Evolutionary conservation across 2,888 invertebrate genomes (phyloP), one percentile per base, ranked within the genome.

Genomic region (Erannis defoliaria): DNA sequence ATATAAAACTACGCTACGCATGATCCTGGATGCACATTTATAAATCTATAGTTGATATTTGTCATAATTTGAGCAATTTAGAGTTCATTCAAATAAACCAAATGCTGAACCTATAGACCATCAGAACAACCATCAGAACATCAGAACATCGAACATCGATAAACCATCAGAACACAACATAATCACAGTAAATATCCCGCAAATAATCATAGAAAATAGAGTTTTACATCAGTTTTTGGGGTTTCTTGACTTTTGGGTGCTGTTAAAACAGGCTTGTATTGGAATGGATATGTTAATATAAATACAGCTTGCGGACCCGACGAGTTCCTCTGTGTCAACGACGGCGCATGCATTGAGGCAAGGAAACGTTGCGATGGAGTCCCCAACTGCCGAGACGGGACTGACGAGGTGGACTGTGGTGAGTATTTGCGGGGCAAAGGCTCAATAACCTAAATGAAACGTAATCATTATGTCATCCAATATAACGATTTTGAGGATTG

Each of bases 361-460:
- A 76, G 88, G 60, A 93, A 93, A 77, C 89, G 88, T 49, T 96
- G 96, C 82, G 94, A 96, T 75, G 84, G 89, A 46, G 70, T 75
- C 56, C 68, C 60, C 54, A 89, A 95, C 79, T 95, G 95, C 84
- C 72, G 77, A 53, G 96, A 96, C 77, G 91, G 90, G 68, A 95
- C 95, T 63, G 96, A 96, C 77, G 96, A 96, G 86, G 71, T 69
- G 60, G 82, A 93, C 58, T 96, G 96, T 84, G 94, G 84, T 83
- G 68, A 78, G 81, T 37, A 19, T 40, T 18, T 16, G 12, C 1
- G 10, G 16, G 14, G 5, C 19, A 26, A 26, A 2, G 4, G 21
- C 6, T 21, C 2, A 23, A 29, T 5, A 21, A 26, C 14, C 10
- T 38, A 5, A 38, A 16, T 5, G 18, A 40, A 10, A 9, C 3